Evolutionary conservation across 2,797 vertebrate genomes (phyloP).

Genomic region (Vultur gryphus): DNA sequence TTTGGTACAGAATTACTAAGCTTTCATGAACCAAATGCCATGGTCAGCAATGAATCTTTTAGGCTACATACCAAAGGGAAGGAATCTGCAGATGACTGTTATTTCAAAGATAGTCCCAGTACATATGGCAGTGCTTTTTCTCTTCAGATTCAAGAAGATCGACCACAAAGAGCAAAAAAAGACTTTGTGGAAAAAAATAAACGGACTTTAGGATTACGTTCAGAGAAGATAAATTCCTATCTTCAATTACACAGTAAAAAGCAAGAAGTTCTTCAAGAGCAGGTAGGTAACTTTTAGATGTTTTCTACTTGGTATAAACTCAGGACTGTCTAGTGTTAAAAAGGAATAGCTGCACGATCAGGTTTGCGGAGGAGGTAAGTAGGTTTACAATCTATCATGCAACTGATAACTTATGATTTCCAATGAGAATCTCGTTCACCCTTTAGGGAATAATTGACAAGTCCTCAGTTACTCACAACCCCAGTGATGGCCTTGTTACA

Average conservation of each 20-base stretch:
- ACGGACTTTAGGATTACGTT: slow-evolving; percentile 78
- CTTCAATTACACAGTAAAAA: slow-evolving; percentile 72
- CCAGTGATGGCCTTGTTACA: neutral
- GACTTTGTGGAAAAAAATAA: slow-evolving; percentile 86
- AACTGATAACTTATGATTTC: neutral
- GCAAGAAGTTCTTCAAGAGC: slow-evolving; percentile 39
- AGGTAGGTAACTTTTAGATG: slow-evolving; percentile 67
- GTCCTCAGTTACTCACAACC: neutral
- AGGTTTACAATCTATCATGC: neutral
- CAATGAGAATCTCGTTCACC: neutral
- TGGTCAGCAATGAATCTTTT: neutral
- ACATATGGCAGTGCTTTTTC: neutral
- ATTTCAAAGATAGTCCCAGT: neutral
- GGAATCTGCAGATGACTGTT: neutral
- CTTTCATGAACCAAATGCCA: neutral
- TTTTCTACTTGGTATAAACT: neutral
- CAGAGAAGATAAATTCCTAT: slow-evolving; percentile 76
- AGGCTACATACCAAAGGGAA: neutral
- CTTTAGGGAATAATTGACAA: neutral
- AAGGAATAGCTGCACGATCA: neutral
- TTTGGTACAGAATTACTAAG: neutral
- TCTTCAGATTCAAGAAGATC: neutral
- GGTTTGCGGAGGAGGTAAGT: neutral
- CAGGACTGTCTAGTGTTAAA: neutral
- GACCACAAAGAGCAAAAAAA: slow-evolving; percentile 32